These are phyloP conservation scores for Rhagonycha lutea DNA, from an alignment of 2,888 invertebrate species.

Conservation along the genomic window DNA sequence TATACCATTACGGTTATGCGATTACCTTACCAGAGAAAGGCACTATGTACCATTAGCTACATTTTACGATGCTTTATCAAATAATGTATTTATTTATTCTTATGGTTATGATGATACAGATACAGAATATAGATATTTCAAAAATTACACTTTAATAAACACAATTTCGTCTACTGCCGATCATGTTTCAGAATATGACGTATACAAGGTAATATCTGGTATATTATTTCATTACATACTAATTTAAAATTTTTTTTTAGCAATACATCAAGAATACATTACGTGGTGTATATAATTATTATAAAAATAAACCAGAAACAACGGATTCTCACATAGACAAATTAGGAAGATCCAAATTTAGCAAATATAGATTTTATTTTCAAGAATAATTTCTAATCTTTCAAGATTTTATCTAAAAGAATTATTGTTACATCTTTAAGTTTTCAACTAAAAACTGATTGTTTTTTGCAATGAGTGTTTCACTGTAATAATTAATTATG, in stretches of 20 bases:
- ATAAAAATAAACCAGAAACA: background rate
- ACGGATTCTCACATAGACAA: background rate
- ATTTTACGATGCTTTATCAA: background rate
- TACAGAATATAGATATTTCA: background rate
- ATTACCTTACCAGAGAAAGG: conserved; percentile 61
- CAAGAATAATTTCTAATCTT: background rate
- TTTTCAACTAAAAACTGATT: background rate
- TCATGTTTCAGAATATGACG: background rate
- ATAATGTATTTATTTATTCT: background rate
- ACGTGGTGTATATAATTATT: background rate
- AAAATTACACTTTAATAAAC: background rate
- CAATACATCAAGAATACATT: background rate
- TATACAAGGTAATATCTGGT: background rate
- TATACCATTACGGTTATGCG: conserved; percentile 60
- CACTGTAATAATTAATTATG: background rate
- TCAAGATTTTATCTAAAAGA: background rate
- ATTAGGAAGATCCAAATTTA: background rate
- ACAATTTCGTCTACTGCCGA: background rate
- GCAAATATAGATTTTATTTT: background rate
- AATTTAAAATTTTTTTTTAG: background rate
- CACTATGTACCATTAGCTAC: conserved; percentile 61
- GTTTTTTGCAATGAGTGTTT: background rate
- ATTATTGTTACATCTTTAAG: background rate
- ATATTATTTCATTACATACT: background rate
- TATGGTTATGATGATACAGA: background rate